These are phyloP conservation scores for Carcina quercana DNA, from an alignment of 2,888 invertebrate genomes.

Conservation along the genomic window DNA sequence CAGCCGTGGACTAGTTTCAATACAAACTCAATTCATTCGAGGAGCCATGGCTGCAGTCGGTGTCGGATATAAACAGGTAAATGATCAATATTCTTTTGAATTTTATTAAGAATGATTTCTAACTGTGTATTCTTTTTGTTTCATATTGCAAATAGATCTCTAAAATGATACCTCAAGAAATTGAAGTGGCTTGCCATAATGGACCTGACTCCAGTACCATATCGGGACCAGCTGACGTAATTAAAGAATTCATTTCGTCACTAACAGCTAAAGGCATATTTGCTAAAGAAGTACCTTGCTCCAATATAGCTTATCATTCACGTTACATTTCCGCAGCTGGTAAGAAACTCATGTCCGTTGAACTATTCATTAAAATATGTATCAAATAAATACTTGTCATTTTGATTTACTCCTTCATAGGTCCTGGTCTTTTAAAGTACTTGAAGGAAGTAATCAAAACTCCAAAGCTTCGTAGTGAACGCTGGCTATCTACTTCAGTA, in stretches of 20 bases:
- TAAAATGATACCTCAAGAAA: conserved; percentile 61
- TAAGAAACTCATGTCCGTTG: conserved; percentile 2
- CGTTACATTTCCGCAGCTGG: conserved; percentile 78
- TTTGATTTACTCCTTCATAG: too few relatives aligned
- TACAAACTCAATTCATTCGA: conserved; percentile 72
- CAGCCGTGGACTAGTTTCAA: conserved; percentile 79
- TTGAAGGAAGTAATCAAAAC: conserved; percentile 73
- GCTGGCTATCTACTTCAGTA: conserved; percentile 89
- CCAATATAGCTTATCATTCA: conserved; percentile 88
- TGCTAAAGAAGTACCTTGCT: conserved; percentile 50
- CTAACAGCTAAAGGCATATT: conserved; percentile 28
- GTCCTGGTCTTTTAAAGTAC: conserved; percentile 60
- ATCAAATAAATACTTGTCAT: too few relatives aligned
- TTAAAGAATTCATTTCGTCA: conserved; percentile 60
- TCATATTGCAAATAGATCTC: too few relatives aligned
- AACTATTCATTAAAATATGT: neutral
- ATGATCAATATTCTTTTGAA: too few relatives aligned
- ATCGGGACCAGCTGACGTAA: conserved; percentile 77
- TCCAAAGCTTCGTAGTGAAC: conserved; percentile 76
- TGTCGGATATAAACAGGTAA: conserved; percentile 52
- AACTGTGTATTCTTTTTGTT: too few relatives aligned
- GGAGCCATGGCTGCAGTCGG: conserved; percentile 90
- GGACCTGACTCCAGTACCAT: conserved; percentile 82
- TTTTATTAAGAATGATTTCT: too few relatives aligned
- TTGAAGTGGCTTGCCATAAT: conserved; percentile 83